Evolutionary conservation across 2,113 vertebrate genomes (phyloP), one percentile per base, ranked within the genome.

Genomic region (Nicator chloris): DNA sequence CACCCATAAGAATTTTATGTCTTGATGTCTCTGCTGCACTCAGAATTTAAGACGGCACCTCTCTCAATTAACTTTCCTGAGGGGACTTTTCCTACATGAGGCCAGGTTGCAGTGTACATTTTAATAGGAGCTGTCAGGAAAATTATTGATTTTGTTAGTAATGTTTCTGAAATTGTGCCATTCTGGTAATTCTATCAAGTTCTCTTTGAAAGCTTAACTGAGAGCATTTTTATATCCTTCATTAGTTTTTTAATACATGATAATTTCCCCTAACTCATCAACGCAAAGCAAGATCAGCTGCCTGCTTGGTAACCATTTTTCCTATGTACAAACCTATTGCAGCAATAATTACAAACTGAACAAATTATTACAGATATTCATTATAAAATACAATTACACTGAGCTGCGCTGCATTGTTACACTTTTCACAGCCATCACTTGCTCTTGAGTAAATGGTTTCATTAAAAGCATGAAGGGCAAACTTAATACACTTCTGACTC

Each of bases 71-170:
- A 51, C 64, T 83, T 96, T 70, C 63, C 92, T 86, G 89, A 93
- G 73, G 28, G 37, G 31, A n/a, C 88, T 89, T 96, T 78, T 78
- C 63, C 45, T 78, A 31, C 33, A 51, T 59, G 49, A 80, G 47
- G 42, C 82, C 35, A 79, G 76, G 86, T 92, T 90, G 92, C 84
- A 57, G 63, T 82, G 86, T 82, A 79, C 94, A 91, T 95, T 96
- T 93, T 96, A 96, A 97, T 90, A 66, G 50, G 51, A 92, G 40
- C 47, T 96, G 92, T 95, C 90, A 94, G 73, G 73, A 70, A 66
- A 93, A 93, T 89, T 96, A 97, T 93, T 96, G 97, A 98, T 97
- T 97, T 89, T 72, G 18, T 92, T 90, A 90, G 70, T 90, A 97
- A 96, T 86, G 90, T 76, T 95, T 97, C 93, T 97, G 76, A 95